These are phyloP conservation scores for Steatornis caripensis DNA, from an alignment of 2,113 vertebrate genomes.

Conservation along the genomic window DNA sequence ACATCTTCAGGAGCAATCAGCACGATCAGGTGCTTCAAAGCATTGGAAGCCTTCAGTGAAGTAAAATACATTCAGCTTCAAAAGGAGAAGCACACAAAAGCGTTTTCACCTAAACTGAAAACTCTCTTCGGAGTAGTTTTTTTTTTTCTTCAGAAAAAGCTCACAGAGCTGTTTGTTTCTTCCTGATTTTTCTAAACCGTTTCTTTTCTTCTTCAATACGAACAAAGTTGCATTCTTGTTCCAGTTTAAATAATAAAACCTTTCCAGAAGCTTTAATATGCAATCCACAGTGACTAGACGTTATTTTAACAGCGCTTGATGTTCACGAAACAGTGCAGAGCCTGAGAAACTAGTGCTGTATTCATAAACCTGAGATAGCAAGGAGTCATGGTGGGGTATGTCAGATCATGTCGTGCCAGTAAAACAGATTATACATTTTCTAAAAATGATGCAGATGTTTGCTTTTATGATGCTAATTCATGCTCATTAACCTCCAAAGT, in stretches of 20 bases:
- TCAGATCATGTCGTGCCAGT: background rate
- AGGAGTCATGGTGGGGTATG: background rate
- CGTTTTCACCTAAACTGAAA: background rate
- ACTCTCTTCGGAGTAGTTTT: background rate
- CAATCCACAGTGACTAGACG: background rate
- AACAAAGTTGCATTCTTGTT: background rate
- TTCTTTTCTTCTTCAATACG: background rate
- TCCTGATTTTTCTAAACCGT: background rate
- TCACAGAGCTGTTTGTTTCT: background rate
- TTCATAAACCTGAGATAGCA: background rate
- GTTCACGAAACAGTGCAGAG: background rate
- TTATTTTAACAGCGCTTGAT: background rate
- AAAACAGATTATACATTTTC: background rate
- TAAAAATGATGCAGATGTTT: background rate
- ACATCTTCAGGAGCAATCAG: slow-evolving; percentile 15
- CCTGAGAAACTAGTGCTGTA: background rate
- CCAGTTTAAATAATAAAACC: background rate
- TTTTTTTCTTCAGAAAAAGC: background rate
- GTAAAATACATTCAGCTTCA: background rate
- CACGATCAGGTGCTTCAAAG: background rate
- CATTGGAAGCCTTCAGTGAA: background rate
- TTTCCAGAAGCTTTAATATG: background rate
- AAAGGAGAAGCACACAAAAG: background rate
- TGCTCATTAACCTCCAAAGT: background rate
- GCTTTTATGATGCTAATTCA: background rate